Base-by-base conservation (phyloP, 2,113 vertebrate species). In the Fukomys damarensis region DNA sequence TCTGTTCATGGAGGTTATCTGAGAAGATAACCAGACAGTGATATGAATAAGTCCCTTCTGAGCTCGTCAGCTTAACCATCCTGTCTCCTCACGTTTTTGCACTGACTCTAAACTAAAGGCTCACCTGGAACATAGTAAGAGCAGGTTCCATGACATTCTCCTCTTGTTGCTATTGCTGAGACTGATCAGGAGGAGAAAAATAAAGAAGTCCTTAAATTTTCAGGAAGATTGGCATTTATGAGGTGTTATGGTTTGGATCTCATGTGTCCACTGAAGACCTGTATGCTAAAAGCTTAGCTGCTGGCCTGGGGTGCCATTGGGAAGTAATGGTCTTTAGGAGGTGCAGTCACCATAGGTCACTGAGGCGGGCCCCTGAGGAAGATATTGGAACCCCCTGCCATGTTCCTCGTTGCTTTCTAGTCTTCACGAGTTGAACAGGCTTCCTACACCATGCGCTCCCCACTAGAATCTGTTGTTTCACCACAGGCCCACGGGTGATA, bases 71-170 rank as follows among this genome's bases (percentile, higher is more conserved):
- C 28, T 19, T 14, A 52, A 28, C 35, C 7, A 61, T 17, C 2
- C 30, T 38, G 0, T 38, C 56, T 52, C 24, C 30, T 19, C 54
- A 0, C 7, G 63, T 28, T 5, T 0, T 46, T 58, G 32, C 4
- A 10, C 16, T 30, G 22, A 28, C 24, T 65, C 7, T 13, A 32
- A 89, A 41, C 28, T 17, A 30, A 41, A 46, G 10, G 0, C 13
- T 28, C 38, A 30, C 11, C 13, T 43, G 4, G 9, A 70, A 58
- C 7, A 38, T 0, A 20, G 3, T 4, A 3, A n/a, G 35, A 61
- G 54, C 0, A 46, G 22, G 66, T 83, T 89, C 76, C 30, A 52
- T 66, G 58, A 24, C 28, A 28, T 26, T 59, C 26, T 76, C 32
- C 38, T 76, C 26, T 86, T 22, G 13, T 66, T 86, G 11, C 26